Percentiles rank a stretch among this genome's conserved stretches.
Conservation (phyloP, 2,113 vertebrate genomes). For the Sigmodon hispidus region DNA sequence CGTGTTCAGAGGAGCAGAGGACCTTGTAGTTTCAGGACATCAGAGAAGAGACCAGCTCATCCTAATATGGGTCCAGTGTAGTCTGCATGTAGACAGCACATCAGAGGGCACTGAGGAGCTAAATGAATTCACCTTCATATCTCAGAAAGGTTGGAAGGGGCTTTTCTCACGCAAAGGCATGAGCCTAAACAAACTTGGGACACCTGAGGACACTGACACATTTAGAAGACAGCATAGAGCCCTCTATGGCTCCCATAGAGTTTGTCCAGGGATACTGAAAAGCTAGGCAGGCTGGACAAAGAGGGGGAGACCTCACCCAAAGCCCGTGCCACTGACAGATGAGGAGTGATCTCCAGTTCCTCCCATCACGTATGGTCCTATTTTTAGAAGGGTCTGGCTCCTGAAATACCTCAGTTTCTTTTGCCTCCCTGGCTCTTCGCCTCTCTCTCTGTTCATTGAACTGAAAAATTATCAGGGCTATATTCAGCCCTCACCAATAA, state of each 20-base stretch:
- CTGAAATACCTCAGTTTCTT: slow-evolving; percentile 60
- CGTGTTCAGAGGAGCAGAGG: background rate
- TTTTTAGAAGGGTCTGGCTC: slow-evolving; percentile 60
- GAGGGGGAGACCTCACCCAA: background rate
- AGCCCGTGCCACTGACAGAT: background rate
- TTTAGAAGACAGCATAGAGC: too few relatives aligned
- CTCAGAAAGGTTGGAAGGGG: background rate
- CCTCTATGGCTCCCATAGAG: rapidly evolving
- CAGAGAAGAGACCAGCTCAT: too few relatives aligned
- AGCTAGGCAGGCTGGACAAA: background rate
- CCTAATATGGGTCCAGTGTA: rapidly evolving
- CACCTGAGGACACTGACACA: background rate
- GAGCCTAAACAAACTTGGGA: background rate
- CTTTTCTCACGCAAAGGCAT: background rate
- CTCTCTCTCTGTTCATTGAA: slow-evolving; percentile 55
- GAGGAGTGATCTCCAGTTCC: background rate
- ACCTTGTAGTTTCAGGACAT: rapidly evolving
- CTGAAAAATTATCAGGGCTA: slow-evolving; percentile 55
- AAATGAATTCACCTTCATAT: background rate
- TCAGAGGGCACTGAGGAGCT: background rate
- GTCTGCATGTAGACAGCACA: background rate
- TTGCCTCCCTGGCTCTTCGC: slow-evolving; percentile 60
- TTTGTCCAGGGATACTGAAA: background rate
- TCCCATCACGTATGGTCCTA: slow-evolving; percentile 72
- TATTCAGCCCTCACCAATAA: slow-evolving; percentile 69